Percentiles rank a stretch among this genome's conserved stretches.
Evolutionary conservation across 2,888 invertebrate species (phyloP).

Genomic region (Caenorhabditis drosophilae): DNA sequence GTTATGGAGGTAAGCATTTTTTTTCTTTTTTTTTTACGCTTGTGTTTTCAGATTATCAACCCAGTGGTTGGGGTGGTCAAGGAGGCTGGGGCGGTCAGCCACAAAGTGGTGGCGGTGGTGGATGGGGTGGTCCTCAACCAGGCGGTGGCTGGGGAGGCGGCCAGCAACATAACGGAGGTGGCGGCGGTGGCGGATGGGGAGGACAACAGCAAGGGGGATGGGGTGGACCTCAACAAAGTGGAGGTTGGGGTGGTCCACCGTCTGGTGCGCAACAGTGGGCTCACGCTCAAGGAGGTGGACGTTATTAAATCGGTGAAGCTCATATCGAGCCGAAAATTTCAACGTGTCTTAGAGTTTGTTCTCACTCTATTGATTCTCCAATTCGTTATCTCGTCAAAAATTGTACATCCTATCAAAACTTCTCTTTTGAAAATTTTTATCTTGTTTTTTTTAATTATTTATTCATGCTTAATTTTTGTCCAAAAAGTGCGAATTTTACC

Average conservation of each 20-base stretch:
- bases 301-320: slow-evolving; percentile 17
- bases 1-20: slow-evolving; percentile 12
- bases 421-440: slow-evolving; percentile 7
- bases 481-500: too few species aligned
- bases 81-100: slow-evolving; percentile 38
- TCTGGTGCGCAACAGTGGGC: slow-evolving; percentile 53
- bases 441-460: neutral
- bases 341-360: slow-evolving; percentile 14
- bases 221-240: slow-evolving; percentile 24
- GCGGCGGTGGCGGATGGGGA: slow-evolving; percentile 27
- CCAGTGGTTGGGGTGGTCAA: slow-evolving; percentile 19
- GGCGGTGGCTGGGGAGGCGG: slow-evolving; percentile 41
- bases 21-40: too few species aligned
- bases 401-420: too few species aligned
- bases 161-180: slow-evolving; percentile 19
- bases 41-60: slow-evolving; percentile 4
- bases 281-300: slow-evolving; percentile 44
- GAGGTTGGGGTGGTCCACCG: slow-evolving; percentile 47
- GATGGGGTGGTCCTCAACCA: slow-evolving; percentile 34
- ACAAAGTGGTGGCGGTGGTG: slow-evolving; percentile 16
- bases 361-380: slow-evolving; percentile 10
- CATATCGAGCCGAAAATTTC: neutral
- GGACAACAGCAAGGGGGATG: slow-evolving; percentile 37
- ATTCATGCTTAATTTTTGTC: neutral
- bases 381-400: slow-evolving; percentile 33